phyloP scores from a whole-genome alignment of 2,797 vertebrate genomes.

The Lophius americanus region DNA sequence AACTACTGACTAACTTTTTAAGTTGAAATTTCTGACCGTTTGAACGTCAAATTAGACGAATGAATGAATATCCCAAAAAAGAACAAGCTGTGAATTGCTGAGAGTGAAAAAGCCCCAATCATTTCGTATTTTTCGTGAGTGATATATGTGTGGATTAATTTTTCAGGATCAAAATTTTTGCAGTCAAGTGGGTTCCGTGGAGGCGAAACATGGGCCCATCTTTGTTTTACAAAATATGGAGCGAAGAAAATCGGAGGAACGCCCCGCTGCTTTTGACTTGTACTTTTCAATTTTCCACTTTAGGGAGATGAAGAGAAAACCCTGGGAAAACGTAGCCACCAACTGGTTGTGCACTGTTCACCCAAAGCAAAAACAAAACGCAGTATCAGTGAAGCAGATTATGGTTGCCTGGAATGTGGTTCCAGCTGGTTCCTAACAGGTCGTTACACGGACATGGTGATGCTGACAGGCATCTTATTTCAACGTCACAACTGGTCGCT shows the following conservation, averaged over 20 bases:
- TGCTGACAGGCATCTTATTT: not conserved
- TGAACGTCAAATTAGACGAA: too few species aligned
- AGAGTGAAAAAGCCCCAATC: too few species aligned
- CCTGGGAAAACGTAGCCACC: slow-evolving; percentile 69
- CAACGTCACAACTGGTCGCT: not conserved
- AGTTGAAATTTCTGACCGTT: too few species aligned
- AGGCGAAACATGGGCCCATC: slow-evolving; percentile 45
- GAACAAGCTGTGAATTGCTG: too few species aligned
- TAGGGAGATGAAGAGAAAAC: slow-evolving; percentile 67
- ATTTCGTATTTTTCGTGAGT: too few species aligned
- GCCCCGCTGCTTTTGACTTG: slow-evolving; percentile 77
- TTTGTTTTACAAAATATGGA: slow-evolving; percentile 73
- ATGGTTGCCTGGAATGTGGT: slow-evolving; percentile 45
- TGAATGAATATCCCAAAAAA: too few species aligned
- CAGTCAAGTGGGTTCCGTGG: slow-evolving; percentile 30
- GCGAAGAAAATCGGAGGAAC: slow-evolving; percentile 82
- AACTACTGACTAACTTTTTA: too few species aligned
- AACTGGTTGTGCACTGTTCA: slow-evolving; percentile 47
- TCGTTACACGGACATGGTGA: not conserved
- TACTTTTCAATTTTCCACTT: slow-evolving; percentile 80
- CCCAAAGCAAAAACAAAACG: slow-evolving; percentile 42
- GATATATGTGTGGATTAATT: too few species aligned
- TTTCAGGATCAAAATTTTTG: too few species aligned
- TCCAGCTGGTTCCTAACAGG: not conserved
- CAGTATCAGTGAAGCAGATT: slow-evolving; percentile 28